Evolutionary conservation across 2,888 invertebrate genomes (phyloP).

Genomic region (Acleris sparsana): DNA sequence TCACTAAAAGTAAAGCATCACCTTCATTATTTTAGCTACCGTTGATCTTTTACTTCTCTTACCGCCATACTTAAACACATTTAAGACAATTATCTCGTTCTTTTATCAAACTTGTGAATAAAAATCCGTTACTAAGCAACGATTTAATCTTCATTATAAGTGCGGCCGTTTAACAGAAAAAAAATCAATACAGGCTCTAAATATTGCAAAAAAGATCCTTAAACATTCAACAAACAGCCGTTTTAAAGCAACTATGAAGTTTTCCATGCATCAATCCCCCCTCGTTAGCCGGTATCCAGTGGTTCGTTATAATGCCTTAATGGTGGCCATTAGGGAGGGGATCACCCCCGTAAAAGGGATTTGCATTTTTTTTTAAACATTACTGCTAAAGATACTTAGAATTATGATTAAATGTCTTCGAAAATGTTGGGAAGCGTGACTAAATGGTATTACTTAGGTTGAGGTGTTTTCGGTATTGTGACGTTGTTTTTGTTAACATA

Average conservation of each 20-base stretch:
- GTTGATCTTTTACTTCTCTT: no score
- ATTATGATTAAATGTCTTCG: slow-evolving; percentile 36
- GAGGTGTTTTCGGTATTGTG: slow-evolving; percentile 10
- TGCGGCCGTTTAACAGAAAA: no score
- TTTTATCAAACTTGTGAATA: no score
- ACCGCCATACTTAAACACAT: no score
- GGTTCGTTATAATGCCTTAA: slow-evolving; percentile 34
- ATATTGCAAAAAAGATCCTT: no score
- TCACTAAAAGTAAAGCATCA: no score
- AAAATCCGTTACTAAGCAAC: no score
- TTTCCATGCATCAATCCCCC: slow-evolving; percentile 17
- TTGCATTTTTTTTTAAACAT: slow-evolving; percentile 34
- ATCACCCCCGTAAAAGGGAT: slow-evolving; percentile 29
- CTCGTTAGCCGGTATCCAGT: slow-evolving; percentile 32
- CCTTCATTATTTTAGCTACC: no score
- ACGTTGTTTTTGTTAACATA: not conserved
- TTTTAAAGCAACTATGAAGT: slow-evolving; percentile 6
- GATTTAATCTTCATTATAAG: no score
- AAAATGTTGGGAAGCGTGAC: slow-evolving; percentile 29
- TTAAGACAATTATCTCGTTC: no score
- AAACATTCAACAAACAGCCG: not conserved
- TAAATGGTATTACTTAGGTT: slow-evolving; percentile 13
- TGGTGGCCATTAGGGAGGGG: slow-evolving; percentile 29
- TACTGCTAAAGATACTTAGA: slow-evolving; percentile 31
- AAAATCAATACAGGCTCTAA: no score